Evolutionary conservation across 2,113 vertebrate genomes (phyloP).

Genomic region (Pontoporia blainvillei): DNA sequence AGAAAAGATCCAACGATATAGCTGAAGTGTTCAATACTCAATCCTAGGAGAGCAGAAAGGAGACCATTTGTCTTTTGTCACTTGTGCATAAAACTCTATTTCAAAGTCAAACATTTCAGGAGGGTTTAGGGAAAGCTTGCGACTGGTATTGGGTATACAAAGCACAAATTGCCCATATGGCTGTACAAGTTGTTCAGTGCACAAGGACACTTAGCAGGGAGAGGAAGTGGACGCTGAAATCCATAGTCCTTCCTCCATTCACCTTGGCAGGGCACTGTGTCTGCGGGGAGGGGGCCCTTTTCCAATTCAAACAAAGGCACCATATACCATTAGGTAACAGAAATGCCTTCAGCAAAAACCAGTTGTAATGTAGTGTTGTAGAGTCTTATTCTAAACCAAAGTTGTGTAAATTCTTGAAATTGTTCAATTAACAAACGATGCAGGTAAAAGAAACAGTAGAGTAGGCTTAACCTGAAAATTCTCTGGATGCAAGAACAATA

Average conservation of each 20-base stretch:
- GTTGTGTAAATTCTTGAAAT: neutral
- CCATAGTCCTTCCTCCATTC: neutral
- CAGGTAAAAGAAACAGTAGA: neutral
- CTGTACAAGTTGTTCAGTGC: neutral
- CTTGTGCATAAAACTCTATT: conserved; percentile 1
- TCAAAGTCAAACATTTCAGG: neutral
- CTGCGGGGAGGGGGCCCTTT: neutral
- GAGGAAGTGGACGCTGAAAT: neutral
- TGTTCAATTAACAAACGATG: neutral
- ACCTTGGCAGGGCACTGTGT: neutral
- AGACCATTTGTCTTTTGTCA: neutral
- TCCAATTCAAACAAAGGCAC: neutral
- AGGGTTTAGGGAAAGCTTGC: neutral
- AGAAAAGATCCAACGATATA: conserved; percentile 12
- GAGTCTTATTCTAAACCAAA: conserved; percentile 26
- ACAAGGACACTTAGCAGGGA: neutral
- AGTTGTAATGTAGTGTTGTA: neutral
- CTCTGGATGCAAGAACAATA: neutral
- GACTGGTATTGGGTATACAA: neutral
- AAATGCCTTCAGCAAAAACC: neutral
- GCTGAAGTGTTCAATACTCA: neutral
- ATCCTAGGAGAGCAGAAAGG: neutral
- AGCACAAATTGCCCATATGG: neutral
- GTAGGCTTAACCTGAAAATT: neutral
- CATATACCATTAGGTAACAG: neutral